Percentiles rank a stretch among this genome's conserved stretches.
These are phyloP conservation scores for Trididemnum miniatum DNA, from an alignment of 23 tunicate species.

Conservation along the genomic window DNA sequence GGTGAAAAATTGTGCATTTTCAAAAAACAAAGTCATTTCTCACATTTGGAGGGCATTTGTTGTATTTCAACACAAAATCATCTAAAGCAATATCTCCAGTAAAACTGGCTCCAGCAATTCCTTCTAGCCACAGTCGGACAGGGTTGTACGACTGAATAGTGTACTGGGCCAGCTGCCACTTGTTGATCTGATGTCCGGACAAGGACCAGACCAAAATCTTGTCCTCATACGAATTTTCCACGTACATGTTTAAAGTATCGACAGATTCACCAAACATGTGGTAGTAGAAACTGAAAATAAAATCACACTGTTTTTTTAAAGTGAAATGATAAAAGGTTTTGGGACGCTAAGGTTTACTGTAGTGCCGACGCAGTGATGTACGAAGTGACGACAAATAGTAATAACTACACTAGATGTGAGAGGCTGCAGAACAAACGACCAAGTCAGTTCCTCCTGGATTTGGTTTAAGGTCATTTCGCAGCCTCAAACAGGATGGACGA, in stretches of 20 bases:
- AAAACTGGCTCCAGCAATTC: slow-evolving; percentile 51
- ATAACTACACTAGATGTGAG: no score
- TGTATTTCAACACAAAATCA: slow-evolving; percentile 44
- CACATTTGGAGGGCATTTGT: slow-evolving; percentile 53
- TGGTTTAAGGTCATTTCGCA: no score
- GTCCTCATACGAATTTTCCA: slow-evolving; percentile 61
- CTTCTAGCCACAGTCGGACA: slow-evolving; percentile 72
- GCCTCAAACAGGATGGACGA: no score
- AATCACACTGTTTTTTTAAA: no score
- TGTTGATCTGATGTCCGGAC: slow-evolving; percentile 65
- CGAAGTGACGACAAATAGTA: no score
- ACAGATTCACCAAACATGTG: slow-evolving; percentile 84
- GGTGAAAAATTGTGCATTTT: no score
- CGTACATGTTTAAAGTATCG: slow-evolving; percentile 69
- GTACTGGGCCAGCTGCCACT: slow-evolving; percentile 68
- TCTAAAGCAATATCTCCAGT: slow-evolving; percentile 90
- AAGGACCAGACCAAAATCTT: slow-evolving; percentile 41
- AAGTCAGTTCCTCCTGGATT: no score
- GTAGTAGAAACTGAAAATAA: slow-evolving; percentile 82
- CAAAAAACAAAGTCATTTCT: no score
- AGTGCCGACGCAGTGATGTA: no score
- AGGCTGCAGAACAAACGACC: no score
- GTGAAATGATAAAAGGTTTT: no score
- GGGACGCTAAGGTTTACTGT: no score
- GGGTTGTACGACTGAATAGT: slow-evolving; percentile 60